Evolutionary conservation across 2,888 invertebrate species (phyloP).

Genomic region (Isotomurus palustris): DNA sequence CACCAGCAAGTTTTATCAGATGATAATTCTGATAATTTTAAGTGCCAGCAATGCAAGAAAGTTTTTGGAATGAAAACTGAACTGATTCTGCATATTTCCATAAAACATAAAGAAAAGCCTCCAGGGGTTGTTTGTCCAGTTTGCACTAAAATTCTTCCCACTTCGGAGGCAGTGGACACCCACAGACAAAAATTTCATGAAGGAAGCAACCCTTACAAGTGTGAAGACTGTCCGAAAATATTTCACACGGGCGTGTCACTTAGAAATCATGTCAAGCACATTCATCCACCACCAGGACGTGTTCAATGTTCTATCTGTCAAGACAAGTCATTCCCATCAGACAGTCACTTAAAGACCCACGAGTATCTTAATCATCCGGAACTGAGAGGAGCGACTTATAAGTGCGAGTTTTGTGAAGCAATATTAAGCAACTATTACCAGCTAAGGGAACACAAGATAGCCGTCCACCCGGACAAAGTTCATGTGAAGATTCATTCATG

Average conservation of each 20-base stretch:
- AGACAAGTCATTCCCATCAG: neutral
- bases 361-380: neutral
- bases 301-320: neutral
- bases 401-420: neutral
- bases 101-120: no score
- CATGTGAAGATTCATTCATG: no score
- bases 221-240: neutral
- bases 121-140: neutral
- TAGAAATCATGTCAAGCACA: neutral
- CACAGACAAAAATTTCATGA: neutral
- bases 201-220: neutral
- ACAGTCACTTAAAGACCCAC: neutral
- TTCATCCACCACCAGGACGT: neutral
- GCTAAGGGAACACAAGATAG: neutral
- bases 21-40: no score
- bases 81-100: no score
- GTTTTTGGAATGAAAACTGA: no score
- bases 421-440: neutral
- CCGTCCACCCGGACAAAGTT: neutral
- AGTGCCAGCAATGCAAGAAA: no score
- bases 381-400: neutral
- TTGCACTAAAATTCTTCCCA: neutral
- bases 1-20: no score
- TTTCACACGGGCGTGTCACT: neutral
- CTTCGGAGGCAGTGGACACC: neutral